Conservation (phyloP, 2,113 vertebrate species). For the Caloenas nicobarica region DNA sequence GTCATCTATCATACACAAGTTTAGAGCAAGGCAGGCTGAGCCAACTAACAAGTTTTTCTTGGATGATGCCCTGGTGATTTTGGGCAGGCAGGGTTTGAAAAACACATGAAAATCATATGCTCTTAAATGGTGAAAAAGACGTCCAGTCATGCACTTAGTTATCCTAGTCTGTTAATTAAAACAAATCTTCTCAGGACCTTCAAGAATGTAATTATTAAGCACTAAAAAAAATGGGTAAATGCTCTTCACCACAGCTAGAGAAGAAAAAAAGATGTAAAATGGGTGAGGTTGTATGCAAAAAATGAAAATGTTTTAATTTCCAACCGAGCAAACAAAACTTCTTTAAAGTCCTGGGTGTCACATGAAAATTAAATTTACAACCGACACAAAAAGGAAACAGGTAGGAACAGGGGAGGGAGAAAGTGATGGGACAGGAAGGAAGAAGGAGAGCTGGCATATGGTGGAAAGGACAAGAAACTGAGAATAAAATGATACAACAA, state of each 20-base stretch:
- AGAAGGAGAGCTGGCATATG: background rate
- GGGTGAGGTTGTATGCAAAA: background rate
- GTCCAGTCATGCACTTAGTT: background rate
- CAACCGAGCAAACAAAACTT: background rate
- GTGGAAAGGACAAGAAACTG: background rate
- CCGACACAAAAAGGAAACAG: background rate
- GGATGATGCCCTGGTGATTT: background rate
- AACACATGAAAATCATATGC: background rate
- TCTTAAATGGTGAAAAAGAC: background rate
- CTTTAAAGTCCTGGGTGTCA: background rate
- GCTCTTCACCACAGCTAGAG: background rate
- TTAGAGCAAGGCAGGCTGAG: background rate
- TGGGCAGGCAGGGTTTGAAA: background rate
- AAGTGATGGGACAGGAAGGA: background rate
- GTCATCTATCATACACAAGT: constrained; percentile 23
- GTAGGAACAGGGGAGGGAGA: background rate
- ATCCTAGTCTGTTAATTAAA: background rate
- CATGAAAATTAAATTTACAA: background rate
- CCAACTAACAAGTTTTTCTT: background rate
- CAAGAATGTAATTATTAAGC: background rate
- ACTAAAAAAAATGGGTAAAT: background rate
- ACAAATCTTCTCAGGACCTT: background rate
- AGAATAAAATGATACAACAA: background rate
- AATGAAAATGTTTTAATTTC: background rate
- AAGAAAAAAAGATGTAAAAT: background rate